Conservation (phyloP, 1,140 invertebrate species). For the Diorhabda carinulata region DNA sequence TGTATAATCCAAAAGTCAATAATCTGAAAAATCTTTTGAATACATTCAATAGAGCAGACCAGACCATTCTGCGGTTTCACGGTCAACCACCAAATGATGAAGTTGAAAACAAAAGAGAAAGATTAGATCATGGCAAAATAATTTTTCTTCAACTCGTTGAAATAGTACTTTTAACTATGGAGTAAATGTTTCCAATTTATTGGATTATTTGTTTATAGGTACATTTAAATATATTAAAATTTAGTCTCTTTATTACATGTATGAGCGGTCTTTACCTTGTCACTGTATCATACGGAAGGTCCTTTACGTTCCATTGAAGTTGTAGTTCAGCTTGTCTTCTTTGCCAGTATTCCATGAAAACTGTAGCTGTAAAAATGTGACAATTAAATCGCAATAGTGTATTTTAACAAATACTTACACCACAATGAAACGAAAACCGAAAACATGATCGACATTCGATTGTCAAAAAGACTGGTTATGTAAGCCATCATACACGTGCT, state of each 20-base stretch:
- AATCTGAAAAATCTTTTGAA: no score
- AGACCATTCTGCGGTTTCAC: no score
- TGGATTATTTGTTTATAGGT: background rate
- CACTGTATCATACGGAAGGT: conserved; percentile 72
- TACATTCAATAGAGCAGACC: no score
- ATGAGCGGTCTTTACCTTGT: conserved; percentile 11
- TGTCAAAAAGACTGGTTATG: conserved; percentile 90
- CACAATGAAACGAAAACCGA: conserved; percentile 95
- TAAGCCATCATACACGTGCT: conserved; percentile 58
- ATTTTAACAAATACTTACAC: conserved; percentile 57
- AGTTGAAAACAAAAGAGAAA: background rate
- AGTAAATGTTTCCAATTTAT: no score
- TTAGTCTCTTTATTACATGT: background rate
- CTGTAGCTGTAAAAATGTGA: conserved; percentile 56
- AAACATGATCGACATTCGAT: conserved; percentile 86
- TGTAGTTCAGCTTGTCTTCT: conserved; percentile 81
- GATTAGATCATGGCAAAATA: background rate
- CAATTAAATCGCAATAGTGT: background rate
- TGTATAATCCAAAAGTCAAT: no score
- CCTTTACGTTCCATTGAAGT: conserved; percentile 83
- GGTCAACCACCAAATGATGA: background rate
- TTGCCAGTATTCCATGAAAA: conserved; percentile 92
- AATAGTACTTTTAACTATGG: background rate
- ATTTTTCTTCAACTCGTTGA: background rate
- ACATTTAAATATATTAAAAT: background rate